Evolutionary conservation across 53 echinoderm and acorn worm genomes (phyloP).

Genomic region (Paelopatides confundens): DNA sequence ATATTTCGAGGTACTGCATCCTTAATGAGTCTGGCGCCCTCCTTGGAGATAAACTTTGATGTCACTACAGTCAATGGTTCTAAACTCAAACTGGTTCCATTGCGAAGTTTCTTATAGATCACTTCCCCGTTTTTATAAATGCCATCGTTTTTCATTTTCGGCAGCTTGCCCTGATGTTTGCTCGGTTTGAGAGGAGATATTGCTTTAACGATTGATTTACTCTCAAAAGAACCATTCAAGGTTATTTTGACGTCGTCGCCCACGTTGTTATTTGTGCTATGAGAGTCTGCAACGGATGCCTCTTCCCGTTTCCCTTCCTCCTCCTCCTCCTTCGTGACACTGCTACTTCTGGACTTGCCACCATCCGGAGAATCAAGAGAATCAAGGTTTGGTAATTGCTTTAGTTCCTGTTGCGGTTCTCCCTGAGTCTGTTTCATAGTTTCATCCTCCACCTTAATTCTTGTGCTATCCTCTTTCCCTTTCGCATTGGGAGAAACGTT

Average conservation of each 20-base stretch:
- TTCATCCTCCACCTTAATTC: not conserved
- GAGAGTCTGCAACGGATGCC: not conserved
- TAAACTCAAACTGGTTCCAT: conserved; percentile 26
- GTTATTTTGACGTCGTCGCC: not conserved
- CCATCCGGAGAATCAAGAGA: not conserved
- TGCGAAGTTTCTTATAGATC: conserved; percentile 10
- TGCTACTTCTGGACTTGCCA: not conserved
- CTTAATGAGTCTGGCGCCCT: not conserved
- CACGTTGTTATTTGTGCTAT: not conserved
- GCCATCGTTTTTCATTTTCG: not conserved
- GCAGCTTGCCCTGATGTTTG: not conserved
- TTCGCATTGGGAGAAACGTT: not conserved
- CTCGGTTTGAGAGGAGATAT: not conserved
- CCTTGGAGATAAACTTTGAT: not conserved
- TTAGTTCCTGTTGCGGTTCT: not conserved
- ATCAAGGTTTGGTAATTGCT: not conserved
- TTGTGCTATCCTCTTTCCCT: not conserved
- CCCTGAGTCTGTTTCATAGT: not conserved
- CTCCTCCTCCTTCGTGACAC: not conserved
- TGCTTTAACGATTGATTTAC: not conserved
- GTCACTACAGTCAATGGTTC: not conserved
- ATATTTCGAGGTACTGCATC: not conserved
- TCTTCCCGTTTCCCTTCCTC: not conserved
- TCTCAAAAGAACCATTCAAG: conserved; percentile 16
- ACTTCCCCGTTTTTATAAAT: conserved; percentile 26